Evolutionary conservation across 2,113 vertebrate genomes (phyloP).

Genomic region (Stegostoma tigrinum): DNA sequence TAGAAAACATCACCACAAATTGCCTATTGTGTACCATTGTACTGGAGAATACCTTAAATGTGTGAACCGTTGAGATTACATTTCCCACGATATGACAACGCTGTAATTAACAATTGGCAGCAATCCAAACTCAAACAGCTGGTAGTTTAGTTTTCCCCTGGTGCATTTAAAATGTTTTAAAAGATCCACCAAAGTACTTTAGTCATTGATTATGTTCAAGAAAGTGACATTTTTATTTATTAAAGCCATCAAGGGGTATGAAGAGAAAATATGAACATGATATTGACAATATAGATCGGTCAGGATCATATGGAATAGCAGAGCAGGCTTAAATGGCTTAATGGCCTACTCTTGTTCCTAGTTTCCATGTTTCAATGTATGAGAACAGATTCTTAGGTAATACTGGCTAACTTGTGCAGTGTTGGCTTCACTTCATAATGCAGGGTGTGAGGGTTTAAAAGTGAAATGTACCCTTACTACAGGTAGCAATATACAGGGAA

Average conservation of each 20-base stretch:
- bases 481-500: neutral
- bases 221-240: too few species aligned
- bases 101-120: neutral
- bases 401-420: neutral
- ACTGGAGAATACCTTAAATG: neutral
- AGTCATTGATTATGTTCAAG: too few species aligned
- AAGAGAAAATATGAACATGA: too few species aligned
- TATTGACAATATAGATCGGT: too few species aligned
- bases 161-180: neutral
- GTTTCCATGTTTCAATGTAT: too few species aligned
- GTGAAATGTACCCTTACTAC: neutral
- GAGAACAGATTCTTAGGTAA: neutral
- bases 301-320: too few species aligned
- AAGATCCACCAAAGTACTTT: neutral
- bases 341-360: too few species aligned
- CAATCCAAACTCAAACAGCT: slow-evolving; percentile 12
- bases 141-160: neutral
- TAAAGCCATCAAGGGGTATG: too few species aligned
- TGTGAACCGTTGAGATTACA: neutral
- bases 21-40: neutral
- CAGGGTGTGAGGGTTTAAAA: neutral
- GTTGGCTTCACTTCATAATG: neutral
- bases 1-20: slow-evolving; percentile 14
- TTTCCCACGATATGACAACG: too few species aligned
- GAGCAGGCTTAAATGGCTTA: too few species aligned